phyloP scores from a whole-genome alignment of 2,113 vertebrate genomes.

The Aspidoscelis tigris region DNA sequence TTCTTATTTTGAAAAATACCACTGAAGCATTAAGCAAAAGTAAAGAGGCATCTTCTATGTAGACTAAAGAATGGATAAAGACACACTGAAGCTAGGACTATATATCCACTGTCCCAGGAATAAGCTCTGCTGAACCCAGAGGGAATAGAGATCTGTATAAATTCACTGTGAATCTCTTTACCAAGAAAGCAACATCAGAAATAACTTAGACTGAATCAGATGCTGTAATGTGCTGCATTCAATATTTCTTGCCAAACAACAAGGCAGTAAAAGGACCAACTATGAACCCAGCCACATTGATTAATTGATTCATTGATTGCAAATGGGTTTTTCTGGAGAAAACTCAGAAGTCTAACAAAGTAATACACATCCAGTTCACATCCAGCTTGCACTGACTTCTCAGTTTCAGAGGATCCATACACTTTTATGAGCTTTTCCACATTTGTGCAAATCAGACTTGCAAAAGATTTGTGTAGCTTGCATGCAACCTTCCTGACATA shows the following conservation, averaged over 20 bases:
- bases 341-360: no score
- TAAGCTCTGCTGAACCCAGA: background rate
- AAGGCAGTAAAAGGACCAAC: background rate
- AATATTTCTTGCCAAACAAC: background rate
- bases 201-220: background rate
- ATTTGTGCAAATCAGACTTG: no score
- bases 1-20: constrained; percentile 24
- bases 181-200: background rate
- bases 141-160: no score
- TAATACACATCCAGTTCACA: no score
- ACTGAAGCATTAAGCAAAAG: background rate
- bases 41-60: background rate
- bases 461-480: no score
- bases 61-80: background rate
- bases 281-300: background rate
- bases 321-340: background rate
- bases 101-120: background rate
- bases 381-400: no score
- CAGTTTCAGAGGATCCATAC: no score
- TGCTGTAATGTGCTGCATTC: no score
- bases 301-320: background rate
- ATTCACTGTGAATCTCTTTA: background rate
- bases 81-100: background rate
- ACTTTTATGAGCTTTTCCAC: no score
- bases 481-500: no score